Base-by-base conservation (phyloP, 2,888 invertebrate species). In the Flexamia atlantica region DNA sequence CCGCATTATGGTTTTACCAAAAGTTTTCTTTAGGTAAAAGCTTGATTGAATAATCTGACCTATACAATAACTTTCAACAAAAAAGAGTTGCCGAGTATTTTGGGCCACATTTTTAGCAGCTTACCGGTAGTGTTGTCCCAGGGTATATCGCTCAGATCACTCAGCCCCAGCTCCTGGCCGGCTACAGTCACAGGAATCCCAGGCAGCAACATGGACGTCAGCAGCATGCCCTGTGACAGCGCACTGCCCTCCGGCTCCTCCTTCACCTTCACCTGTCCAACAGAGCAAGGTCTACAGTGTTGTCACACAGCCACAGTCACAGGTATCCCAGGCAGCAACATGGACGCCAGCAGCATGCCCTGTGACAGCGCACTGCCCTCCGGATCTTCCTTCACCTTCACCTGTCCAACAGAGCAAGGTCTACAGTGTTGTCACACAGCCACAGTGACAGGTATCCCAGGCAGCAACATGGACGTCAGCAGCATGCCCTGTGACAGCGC, bases 161-260 rank as follows among this genome's bases (percentile, higher is more conserved):
- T 86, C 90, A 92, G 90, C 0, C 91, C 92, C 72, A 92, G 89
- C 88, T 92, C 92, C 83, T 92, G 91, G 20, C 93, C 93, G 87
- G 92, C 92, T 87, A 92, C 91, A 50, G 91, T 89, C 82, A 96
- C 91, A 0, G 97, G 95, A 5, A 95, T 93, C 68, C 97, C 98
- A 25, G 87, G 86, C n/a, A 87, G 84, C 57, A 87, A 57, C 74
- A 87, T 60, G 25, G 86, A 84, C 10, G 85, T 46, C 12, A 84
- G 79, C 64, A 85, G 64, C 30, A 87, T 72, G 20, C 64, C 72
- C 32, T 79, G 25, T 10, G 46, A 50, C 20, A 74, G 36, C 25
- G 36, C n/a, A 60, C 20, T 82, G 30, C 72, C 64, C 12, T 70
- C 57, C 25, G 46, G 32, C n/a, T 76, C 32, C 57, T 76, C 46